Base-by-base conservation (phyloP, 2,113 vertebrate species). In the Cynopterus brachyotis region DNA sequence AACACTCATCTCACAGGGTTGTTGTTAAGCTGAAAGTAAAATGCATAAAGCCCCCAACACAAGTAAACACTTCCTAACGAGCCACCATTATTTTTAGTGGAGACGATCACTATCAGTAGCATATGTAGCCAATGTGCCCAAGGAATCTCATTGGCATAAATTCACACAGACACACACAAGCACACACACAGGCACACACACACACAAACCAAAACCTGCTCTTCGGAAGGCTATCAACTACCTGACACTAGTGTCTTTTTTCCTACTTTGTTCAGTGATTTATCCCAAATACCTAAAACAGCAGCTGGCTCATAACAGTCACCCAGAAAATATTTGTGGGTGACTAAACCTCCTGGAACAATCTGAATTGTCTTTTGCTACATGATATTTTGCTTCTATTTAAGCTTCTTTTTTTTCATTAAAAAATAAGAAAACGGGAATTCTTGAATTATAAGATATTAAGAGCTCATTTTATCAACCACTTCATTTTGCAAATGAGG, bases 401-500 rank as follows among this genome's bases (percentile, higher is more conserved):
- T 35, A 40, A 80, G 28, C 19, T 9, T 67, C 15, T 50, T 16
- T 47, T 47, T 53, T 45, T 89, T 95, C n/a, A 26, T 62, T 87
- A 83, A 70, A 10, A 2, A 95, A 35, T 16, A 16, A 40, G 15
- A 59, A 40, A 70, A 11, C 37, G n/a, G 7, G 5, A 72, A 19
- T 62, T 59, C 11, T 19, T 60, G 15, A 79, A 57, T 73, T 55
- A 57, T 5, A 35, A 11, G 13, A 19, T 45, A 17, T 22, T 35
- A 32, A 32, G 47, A 73, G 32, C 9, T 73, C 15, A 81, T 81
- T 72, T 67, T 35, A 42, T 64, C 73, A 57, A 57, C 1, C 1
- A 9, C 24, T 40, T 88, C 15, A 45, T 89, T 82, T 95, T 42
- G 16, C 62, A 97, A 93, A 92, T 57, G 5, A 89, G 26, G 40